Evolutionary conservation across 2,797 vertebrate species (phyloP).

Genomic region (Pangasius larnaudii): DNA sequence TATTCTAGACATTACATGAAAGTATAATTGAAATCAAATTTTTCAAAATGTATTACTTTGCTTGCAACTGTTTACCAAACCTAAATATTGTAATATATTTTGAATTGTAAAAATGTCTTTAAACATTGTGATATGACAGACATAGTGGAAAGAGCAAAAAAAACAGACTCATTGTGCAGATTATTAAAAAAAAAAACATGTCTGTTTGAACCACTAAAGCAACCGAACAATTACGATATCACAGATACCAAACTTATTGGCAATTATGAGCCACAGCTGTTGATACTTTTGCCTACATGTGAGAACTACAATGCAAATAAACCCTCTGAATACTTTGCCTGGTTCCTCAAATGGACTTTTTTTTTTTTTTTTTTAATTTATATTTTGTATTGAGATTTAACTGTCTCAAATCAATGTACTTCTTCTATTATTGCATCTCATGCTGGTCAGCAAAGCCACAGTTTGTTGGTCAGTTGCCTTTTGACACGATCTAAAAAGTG

Average conservation of each 20-base stretch:
- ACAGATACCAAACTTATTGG: not conserved
- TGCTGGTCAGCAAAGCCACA: not conserved
- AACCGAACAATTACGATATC: not conserved
- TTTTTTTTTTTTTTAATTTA: not conserved
- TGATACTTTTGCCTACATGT: not conserved
- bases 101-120: not conserved
- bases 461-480: not conserved
- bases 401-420: too few relatives aligned
- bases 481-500: not conserved
- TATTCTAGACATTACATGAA: not conserved
- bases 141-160: not conserved
- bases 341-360: not conserved
- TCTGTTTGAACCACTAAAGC: not conserved
- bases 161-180: not conserved
- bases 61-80: not conserved
- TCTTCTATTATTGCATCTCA: not conserved
- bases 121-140: not conserved
- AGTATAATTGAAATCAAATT: not conserved
- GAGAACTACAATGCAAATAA: not conserved
- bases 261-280: not conserved
- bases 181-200: not conserved
- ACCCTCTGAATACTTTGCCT: not conserved
- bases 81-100: not conserved
- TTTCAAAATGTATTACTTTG: not conserved
- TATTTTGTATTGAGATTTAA: not conserved